Conservation (phyloP, 2,113 vertebrate species). For the Bubo scandiacus region DNA sequence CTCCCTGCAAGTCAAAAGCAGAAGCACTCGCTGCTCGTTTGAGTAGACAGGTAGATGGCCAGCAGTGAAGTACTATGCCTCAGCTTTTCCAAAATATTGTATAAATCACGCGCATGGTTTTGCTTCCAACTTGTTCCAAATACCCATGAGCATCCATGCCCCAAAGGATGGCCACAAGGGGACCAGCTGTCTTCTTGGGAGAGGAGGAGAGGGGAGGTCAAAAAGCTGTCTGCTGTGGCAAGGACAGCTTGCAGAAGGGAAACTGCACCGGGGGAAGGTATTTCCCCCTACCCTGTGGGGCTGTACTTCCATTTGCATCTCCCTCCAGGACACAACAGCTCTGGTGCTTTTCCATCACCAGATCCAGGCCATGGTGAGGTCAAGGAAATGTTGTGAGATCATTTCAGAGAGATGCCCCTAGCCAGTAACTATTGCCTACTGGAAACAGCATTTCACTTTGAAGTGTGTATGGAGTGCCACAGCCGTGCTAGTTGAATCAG, state of each 20-base stretch:
- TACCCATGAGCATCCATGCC: neutral
- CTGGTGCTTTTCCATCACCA: rapidly evolving
- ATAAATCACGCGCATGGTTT: rapidly evolving
- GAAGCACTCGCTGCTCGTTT: rapidly evolving
- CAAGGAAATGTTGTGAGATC: neutral
- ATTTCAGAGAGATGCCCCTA: neutral
- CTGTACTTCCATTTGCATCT: neutral
- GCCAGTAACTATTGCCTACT: neutral
- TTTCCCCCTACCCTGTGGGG: neutral
- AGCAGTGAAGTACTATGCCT: neutral
- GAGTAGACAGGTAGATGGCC: neutral
- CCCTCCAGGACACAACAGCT: neutral
- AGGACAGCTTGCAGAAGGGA: neutral
- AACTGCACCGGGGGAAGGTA: neutral
- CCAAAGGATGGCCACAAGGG: neutral
- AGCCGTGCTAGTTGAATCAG: neutral
- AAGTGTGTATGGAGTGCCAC: neutral
- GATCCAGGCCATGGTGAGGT: rapidly evolving
- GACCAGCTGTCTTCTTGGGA: neutral
- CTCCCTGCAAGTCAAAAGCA: neutral
- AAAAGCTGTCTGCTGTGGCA: neutral
- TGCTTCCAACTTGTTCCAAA: neutral
- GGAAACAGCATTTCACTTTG: neutral
- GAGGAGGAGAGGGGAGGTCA: neutral
- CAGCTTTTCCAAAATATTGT: neutral